Base-by-base conservation (phyloP, 2,113 vertebrate genomes). In the Haemorhous mexicanus region DNA sequence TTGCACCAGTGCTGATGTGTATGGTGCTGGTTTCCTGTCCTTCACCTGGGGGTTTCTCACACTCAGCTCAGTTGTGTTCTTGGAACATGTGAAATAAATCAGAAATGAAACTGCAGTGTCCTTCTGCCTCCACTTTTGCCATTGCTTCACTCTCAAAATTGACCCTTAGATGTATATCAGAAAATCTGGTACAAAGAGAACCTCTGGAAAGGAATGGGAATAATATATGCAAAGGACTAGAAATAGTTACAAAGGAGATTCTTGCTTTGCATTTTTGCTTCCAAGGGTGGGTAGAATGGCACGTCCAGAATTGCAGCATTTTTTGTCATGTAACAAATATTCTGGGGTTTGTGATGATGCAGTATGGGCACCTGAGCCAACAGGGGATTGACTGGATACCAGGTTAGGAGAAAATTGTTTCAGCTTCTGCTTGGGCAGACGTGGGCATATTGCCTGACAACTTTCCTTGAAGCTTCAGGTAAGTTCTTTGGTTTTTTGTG, bases 251-350 rank as follows among this genome's bases (percentile, higher is more conserved):
- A 35, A 4, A 63, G 69, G 33, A 63, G 69, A 37, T 8, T 52
- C 24, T 76, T 30, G 68, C 74, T 91, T 85, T 83, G 66, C 24
- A 12, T 82, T 91, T 68, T 53, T 53, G 26, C 49, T 95, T 88
- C 49, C 53, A 43, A 10, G 46, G 67, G 18, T 66, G 67, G 13
- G 4, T 93, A 64, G 66, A 58, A 49, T 90, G 85, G 62, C 66
- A 76, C 0, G 0, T 64, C 58, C 23, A 41, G 86, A 88, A 85
- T 76, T 72, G 63, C 78, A 85, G 70, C 1, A 0, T 26, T 80
- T 95, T 91, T 62, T 87, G 74, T 91, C 94, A 80, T 24, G 41
- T 79, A 73, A 33, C n/a, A 90, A 77, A 74, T 94, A 92, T 81
- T 92, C 55, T 59, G 59, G 43, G n/a, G 15, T 94, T 95, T 88